Base-by-base conservation (phyloP, 1,140 invertebrate genomes). In the Zaprionus taronus region DNA sequence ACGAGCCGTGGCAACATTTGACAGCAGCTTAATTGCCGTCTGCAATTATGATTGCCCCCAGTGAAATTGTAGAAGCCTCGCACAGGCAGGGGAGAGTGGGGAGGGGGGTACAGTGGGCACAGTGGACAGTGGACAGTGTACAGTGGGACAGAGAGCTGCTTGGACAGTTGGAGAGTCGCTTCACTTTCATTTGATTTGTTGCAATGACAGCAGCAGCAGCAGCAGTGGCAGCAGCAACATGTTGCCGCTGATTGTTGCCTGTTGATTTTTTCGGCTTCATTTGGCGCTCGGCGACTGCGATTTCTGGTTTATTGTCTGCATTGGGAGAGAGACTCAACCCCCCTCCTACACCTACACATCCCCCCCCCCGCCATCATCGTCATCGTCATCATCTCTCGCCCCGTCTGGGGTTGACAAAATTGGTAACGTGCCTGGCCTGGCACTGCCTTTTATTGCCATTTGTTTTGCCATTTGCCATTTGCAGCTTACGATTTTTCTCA, bases 361-460 rank as follows among this genome's bases (percentile, higher is more conserved):
- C n/a, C n/a, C 41, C 28, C n/a, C n/a, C 6, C 31, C 14, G 15
- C 15, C 38, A n/a, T 41, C 38, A 14, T 41, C 38, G 4, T 11
- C 34, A 34, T 34, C 31, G 11, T 3, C 31, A 34, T 34, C 31
- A 34, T 34, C 31, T 34, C 31, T 7, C 31, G 31, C 31, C 31
- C 31, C 31, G 31, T 34, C 31, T 7, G 22, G 15, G 73, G 75
- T 89, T 89, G 85, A 81, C 84, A 81, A 85, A 90, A 89, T 81
- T 90, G 81, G 84, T 89, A 89, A 90, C 85, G 76, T 80, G 84
- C 26, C 70, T 12, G 31, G 56, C 56, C 56, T 72, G 83, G 78
- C 84, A 86, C 81, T 87, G 85, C 85, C 85, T 90, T 90, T 90
- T 90, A 90, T 86, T 86, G 83, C 83, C 79, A 84, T 81, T 84